Evolutionary conservation across 2,113 vertebrate species (phyloP), one percentile per base, ranked within the genome.

Genomic region (Lepus timidus): DNA sequence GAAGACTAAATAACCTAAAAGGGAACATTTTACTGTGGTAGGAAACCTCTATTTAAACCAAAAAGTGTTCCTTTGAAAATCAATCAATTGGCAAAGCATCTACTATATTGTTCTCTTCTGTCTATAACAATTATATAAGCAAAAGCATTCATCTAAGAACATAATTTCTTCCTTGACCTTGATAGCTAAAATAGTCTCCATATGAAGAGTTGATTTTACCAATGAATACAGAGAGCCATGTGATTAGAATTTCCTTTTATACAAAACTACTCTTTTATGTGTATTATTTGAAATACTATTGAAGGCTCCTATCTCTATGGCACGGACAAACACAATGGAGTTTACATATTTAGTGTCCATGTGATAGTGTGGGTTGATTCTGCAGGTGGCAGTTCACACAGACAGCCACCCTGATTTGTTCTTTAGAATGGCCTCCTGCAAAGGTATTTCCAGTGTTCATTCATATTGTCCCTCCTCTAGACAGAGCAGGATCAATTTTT

Each of bases 401-500:
- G 95, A 95, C 91, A 96, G 90, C 76, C 95, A 67, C 67, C 94
- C 61, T 68, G 65, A 97, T 94, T 95, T 90, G 75, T 96, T 89
- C 96, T 96, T 89, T 81, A 88, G 94, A 92, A 94, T 83, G 96
- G 62, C 71, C 90, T 49, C 83, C 91, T 94, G 82, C 39, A 82
- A 90, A 93, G n/a, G 25, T 91, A 85, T 95, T 93, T 83, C 76
- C 52, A 36, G 39, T 92, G 92, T 96, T 97, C 97, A 97, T 97
- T 97, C 93, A 96, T 81, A 80, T 78, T 76, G 79, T 97, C 96
- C 84, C 89, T 93, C 75, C 79, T 88, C 1, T n/a, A 94, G 90
- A 97, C 85, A 86, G 78, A 96, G 92, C 95, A 95, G 58, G 75
- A 96, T 91, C 93, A 81, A 93, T 94, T 96, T 97, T 97, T 98